Conservation (phyloP, 2,113 vertebrate species). For the Murina feae region DNA sequence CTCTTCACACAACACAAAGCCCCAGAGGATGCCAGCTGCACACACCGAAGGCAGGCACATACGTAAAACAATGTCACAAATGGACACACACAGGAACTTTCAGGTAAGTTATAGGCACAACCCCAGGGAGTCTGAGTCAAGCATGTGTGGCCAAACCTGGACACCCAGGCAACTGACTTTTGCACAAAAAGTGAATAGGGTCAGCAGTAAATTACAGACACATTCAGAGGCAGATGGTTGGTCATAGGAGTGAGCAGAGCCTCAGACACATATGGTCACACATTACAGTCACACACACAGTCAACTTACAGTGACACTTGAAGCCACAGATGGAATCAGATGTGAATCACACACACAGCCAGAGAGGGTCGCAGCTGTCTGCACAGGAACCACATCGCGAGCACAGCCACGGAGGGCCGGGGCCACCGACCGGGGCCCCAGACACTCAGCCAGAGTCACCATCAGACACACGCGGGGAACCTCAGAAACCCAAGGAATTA, state of each 20-base stretch:
- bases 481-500: background rate
- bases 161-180: background rate
- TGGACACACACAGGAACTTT: background rate
- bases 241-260: background rate
- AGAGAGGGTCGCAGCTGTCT: too few species aligned
- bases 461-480: background rate
- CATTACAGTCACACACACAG: background rate
- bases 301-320: background rate
- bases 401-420: background rate
- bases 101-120: background rate
- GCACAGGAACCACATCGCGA: background rate
- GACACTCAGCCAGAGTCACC: background rate
- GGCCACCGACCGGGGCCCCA: background rate
- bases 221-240: background rate
- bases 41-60: background rate
- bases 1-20: constrained; percentile 2
- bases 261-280: background rate
- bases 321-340: background rate
- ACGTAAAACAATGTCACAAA: background rate
- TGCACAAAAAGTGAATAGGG: background rate
- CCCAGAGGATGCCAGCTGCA: background rate
- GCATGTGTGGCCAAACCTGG: background rate
- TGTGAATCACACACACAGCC: background rate
- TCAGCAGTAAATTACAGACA: background rate
- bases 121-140: background rate